Conservation (phyloP, 2,113 vertebrate species). For the Ciconia maguari region DNA sequence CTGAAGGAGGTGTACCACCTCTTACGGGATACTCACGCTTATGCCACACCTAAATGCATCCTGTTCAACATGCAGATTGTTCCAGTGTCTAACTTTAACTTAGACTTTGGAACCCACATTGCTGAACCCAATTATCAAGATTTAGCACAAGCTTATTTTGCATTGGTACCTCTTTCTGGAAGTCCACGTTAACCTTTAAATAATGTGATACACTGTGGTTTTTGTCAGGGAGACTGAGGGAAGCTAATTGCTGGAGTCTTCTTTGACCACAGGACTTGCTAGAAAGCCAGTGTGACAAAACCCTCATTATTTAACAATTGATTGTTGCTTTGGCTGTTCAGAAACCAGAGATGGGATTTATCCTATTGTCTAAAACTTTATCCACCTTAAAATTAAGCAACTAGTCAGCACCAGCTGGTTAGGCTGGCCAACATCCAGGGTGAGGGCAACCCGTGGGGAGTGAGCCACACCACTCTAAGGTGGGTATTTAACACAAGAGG, state of each 20-base stretch:
- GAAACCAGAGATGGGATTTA: background rate
- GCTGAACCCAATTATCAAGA: background rate
- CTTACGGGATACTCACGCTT: background rate
- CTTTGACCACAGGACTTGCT: background rate
- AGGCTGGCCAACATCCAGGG: background rate
- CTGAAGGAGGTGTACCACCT: background rate
- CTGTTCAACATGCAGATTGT: background rate
- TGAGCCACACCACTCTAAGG: background rate
- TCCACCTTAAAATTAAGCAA: background rate
- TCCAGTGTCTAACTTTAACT: background rate
- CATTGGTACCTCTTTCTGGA: background rate
- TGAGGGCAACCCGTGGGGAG: background rate
- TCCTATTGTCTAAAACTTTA: background rate
- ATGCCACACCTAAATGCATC: background rate
- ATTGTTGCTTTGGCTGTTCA: background rate
- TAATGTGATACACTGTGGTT: background rate
- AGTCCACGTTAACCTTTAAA: background rate
- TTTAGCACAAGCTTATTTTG: background rate
- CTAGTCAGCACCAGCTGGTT: background rate
- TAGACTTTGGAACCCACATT: background rate
- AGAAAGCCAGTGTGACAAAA: background rate
- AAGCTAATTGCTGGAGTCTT: background rate
- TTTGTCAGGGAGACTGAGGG: background rate
- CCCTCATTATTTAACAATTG: background rate
- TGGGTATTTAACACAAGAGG: background rate